Base-by-base conservation (phyloP, 1,140 invertebrate species). In the Zaprionus vittiger region DNA sequence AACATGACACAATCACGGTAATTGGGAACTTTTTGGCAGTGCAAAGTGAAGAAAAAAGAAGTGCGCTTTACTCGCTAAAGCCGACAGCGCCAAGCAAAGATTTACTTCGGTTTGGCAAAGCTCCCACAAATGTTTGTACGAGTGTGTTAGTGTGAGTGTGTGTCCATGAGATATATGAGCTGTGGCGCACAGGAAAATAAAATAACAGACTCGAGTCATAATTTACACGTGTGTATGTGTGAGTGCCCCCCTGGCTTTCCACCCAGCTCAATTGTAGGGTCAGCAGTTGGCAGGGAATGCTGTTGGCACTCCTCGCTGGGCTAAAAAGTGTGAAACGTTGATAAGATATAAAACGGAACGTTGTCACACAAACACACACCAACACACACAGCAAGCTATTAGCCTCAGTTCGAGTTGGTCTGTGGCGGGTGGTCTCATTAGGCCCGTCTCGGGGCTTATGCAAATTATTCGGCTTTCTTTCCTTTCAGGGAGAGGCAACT, bases 181-280 rank as follows among this genome's bases (percentile, higher is more conserved):
- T 78, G 63, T 68, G 76, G 71, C 41, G n/a, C 60, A 65, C 65
- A 65, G 65, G 55, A 75, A 75, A 69, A 55, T 64, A 70, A 69
- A 75, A 79, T 75, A 79, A 79, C 60, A 79, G 76, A 79, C 76
- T 79, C 66, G 72, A 66, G 55, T 79, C 76, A 79, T 79, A 79
- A 75, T 79, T 79, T 79, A 75, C 76, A 75, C 76, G 72, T 75
- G 61, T 70, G 71, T 59, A 34, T 41, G 59, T 49, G 15, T 14
- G 28, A 7, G 9, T 24, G 41, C 11, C 56, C 22, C 24, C 11
- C 5, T 24, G 9, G 4, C 28, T n/a, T 9, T 9, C 12, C 61
- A 3, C 15, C 2, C 26, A 34, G 26, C 41, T 17, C 15, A 57
- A 55, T 44, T 56, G 49, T 67, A 59, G 52, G 73, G 64, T 77